Conservation (phyloP, 2,113 vertebrate species). For the Ammodytes dubius region DNA sequence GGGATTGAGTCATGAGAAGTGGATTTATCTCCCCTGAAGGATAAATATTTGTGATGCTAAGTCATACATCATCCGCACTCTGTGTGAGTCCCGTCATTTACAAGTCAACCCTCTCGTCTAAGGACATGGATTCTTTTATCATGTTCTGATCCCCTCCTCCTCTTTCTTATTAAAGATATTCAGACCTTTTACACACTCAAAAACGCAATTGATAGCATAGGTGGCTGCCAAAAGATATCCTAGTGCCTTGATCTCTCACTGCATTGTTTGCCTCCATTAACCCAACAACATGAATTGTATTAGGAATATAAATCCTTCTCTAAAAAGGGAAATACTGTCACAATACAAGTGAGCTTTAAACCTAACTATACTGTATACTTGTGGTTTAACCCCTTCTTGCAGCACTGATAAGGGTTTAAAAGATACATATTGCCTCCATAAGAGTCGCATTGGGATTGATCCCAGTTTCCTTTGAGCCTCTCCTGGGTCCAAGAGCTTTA, state of each 20-base stretch:
- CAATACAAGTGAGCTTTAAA: neutral
- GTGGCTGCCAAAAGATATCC: too few species aligned
- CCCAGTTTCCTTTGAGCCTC: conserved; percentile 31
- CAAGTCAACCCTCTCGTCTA: too few species aligned
- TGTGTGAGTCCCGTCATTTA: too few species aligned
- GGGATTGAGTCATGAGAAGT: neutral
- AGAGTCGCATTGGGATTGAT: conserved; percentile 3
- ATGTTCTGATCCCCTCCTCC: too few species aligned
- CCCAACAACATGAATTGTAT: too few species aligned
- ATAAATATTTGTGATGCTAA: neutral
- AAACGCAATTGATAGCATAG: too few species aligned
- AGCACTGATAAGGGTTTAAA: neutral
- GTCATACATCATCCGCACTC: conserved; percentile 27
- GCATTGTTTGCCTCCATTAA: too few species aligned
- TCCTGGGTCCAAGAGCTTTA: conserved; percentile 28
- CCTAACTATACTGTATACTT: neutral
- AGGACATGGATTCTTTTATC: neutral
- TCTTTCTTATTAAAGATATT: too few species aligned
- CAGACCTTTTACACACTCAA: too few species aligned
- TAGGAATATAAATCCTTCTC: neutral
- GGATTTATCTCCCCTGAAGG: conserved; percentile 8
- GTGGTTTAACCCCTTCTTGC: neutral
- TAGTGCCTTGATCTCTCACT: too few species aligned
- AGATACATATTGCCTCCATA: conserved; percentile 19
- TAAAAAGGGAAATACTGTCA: neutral